Evolutionary conservation across 2,797 vertebrate genomes (phyloP).

Genomic region (Balearica regulorum): DNA sequence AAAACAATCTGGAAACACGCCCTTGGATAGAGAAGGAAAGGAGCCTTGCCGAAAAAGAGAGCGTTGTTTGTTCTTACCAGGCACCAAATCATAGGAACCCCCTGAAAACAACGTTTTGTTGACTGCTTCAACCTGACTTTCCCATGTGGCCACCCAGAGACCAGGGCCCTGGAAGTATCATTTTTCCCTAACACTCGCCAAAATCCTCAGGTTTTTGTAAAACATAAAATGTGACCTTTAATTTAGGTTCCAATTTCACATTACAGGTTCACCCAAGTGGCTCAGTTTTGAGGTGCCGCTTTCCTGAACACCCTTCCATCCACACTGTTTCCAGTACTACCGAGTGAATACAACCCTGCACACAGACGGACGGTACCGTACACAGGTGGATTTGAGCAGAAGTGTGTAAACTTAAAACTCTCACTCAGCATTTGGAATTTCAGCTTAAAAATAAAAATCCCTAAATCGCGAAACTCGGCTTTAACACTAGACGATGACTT

Average conservation of each 20-base stretch:
- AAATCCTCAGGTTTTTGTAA: neutral
- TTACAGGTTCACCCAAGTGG: accelerated
- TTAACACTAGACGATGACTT: neutral
- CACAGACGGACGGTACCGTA: accelerated
- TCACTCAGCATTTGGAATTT: neutral
- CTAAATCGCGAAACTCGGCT: neutral
- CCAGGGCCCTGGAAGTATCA: neutral
- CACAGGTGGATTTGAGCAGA: neutral
- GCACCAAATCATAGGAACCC: neutral
- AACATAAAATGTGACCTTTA: neutral
- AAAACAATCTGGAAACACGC: neutral
- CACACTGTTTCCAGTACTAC: neutral
- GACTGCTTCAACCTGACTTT: neutral
- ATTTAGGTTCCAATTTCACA: neutral
- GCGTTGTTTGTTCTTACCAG: neutral
- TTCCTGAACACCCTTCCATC: neutral
- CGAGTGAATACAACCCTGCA: neutral
- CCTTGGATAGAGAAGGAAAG: neutral
- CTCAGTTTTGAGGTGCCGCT: neutral
- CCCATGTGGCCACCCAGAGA: neutral
- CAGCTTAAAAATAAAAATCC: neutral
- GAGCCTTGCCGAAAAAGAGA: neutral
- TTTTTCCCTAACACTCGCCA: neutral
- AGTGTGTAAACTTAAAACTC: neutral
- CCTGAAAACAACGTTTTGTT: neutral